Evolutionary conservation across 1,140 invertebrate species (phyloP), one percentile per base, ranked within the genome.

Genomic region (Penaeus japonicus): DNA sequence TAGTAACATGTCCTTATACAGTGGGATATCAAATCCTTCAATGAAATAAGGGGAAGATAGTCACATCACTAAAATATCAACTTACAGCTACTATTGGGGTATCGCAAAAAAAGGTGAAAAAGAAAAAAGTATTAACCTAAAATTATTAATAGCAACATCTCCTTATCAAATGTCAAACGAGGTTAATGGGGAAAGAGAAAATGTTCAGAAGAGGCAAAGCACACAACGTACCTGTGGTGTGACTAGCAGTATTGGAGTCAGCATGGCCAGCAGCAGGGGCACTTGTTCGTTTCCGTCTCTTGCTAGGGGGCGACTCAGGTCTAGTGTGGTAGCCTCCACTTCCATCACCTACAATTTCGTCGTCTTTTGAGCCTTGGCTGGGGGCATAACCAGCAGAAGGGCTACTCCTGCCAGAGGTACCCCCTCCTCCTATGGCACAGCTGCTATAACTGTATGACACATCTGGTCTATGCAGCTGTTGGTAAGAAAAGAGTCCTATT

Each of bases 371-470:
- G 22, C 85, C 85, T 78, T 90, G 89, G 57, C 84, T 87, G 30
- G 89, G 85, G 81, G 84, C 85, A 75, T 87, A 90, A 47, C 89
- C 85, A 59, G 85, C 85, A 7, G 89, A 90, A 80, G 89, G 89
- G 47, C 89, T 90, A 80, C 85, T 90, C n/a, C 89, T 39, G 17
- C 85, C 89, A 30, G 85, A 90, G 20, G 80, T 83, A 32, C 62
- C 81, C 24, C 83, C 83, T 12, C 65, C 85, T 1, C 85, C 84
- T 27, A 59, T 30, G 18, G 27, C 80, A 75, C 89, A 77, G 39
- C 89, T 89, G 35, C 77, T 82, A 83, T 82, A 89, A 75, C 84
- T 89, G 79, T 90, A 85, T 65, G 89, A 87, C 53, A 87, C 85
- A 70, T 89, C 87, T 53, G 87, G 87, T 62, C 83, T 75, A 75